Percentiles rank a stretch among this genome's conserved stretches.
Conservation (phyloP, 2,888 invertebrate species). For the Sesamia inferens region DNA sequence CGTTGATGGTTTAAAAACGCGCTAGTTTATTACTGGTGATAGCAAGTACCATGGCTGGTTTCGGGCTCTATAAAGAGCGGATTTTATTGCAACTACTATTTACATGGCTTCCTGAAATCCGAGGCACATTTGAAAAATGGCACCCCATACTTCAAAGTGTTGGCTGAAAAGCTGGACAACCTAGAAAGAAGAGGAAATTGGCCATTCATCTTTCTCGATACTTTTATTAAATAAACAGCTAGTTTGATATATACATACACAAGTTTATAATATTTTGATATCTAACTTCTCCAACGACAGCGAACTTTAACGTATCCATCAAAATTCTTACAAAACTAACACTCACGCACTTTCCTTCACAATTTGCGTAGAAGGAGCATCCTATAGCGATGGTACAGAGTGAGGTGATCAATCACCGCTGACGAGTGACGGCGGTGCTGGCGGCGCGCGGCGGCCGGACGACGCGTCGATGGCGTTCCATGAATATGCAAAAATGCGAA, state of each 20-base stretch:
- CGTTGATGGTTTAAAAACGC: no score
- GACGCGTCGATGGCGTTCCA: conserved; percentile 53
- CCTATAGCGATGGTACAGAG: conserved; percentile 42
- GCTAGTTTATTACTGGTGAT: no score
- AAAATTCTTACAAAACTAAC: conserved; percentile 34
- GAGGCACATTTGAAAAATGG: background rate
- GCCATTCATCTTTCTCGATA: background rate
- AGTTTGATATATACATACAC: background rate
- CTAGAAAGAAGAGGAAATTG: background rate
- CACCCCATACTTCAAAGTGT: background rate
- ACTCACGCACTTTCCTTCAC: conserved; percentile 39
- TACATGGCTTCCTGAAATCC: background rate
- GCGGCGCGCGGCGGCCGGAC: conserved; percentile 25
- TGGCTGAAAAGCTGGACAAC: background rate
- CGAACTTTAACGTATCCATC: conserved; percentile 36
- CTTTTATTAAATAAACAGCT: background rate
- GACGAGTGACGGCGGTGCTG: conserved; percentile 38
- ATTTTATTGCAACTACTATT: background rate
- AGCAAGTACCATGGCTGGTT: no score
- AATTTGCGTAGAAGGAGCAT: conserved; percentile 27
- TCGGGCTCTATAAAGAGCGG: background rate
- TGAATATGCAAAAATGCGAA: conserved; percentile 67
- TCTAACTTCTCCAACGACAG: background rate
- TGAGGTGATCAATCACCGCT: conserved; percentile 58
- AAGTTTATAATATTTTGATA: background rate